Conservation (phyloP, 2,888 invertebrate genomes). For the Tetheella fluctuosa region DNA sequence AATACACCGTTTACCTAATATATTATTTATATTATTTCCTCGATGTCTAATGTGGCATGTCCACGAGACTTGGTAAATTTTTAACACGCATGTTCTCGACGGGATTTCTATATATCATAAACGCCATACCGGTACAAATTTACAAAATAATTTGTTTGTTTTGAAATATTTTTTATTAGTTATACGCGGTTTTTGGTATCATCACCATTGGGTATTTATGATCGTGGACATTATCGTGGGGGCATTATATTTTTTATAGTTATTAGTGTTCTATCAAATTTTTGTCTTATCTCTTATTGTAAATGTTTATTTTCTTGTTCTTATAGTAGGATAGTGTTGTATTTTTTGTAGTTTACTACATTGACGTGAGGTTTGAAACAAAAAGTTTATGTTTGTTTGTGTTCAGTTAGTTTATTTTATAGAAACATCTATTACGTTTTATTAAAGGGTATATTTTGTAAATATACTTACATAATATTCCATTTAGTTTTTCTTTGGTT, state of each 20-base stretch:
- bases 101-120: constrained; percentile 1
- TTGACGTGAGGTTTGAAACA: not conserved
- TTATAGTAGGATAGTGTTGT: not conserved
- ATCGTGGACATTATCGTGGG: not conserved
- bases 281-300: constrained; percentile 3
- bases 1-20: too few species aligned
- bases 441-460: too few species aligned
- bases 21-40: too few species aligned
- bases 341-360: not conserved
- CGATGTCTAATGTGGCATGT: too few species aligned
- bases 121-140: constrained; percentile 17
- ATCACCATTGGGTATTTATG: constrained; percentile 6
- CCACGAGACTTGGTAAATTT: not conserved
- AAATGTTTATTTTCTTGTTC: not conserved
- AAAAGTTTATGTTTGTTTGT: not conserved
- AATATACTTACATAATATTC: too few species aligned
- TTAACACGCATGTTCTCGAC: not conserved
- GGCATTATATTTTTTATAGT: constrained; percentile 1
- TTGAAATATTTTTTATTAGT: constrained; percentile 9
- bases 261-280: not conserved
- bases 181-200: constrained; percentile 2
- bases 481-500: not conserved
- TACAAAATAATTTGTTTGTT: constrained; percentile 14
- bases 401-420: not conserved
- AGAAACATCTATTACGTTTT: too few species aligned